Evolutionary conservation across 2,113 vertebrate genomes (phyloP).

Genomic region (Oriolus oriolus): DNA sequence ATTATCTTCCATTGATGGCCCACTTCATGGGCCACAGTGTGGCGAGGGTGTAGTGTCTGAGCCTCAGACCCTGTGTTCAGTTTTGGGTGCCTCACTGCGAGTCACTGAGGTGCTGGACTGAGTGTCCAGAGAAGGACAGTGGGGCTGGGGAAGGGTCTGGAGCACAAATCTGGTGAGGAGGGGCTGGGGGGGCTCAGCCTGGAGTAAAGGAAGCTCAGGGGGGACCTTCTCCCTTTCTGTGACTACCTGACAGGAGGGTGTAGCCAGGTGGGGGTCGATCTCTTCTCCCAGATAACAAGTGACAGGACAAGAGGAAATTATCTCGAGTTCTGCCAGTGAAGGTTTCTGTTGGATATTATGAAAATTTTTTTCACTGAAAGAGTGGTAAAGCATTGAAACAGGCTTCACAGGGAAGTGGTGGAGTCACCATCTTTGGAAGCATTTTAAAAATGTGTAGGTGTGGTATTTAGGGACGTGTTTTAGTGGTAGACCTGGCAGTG

Average conservation of each 20-base stretch:
- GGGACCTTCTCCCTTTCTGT: background rate
- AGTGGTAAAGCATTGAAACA: background rate
- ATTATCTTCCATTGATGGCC: background rate
- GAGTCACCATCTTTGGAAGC: background rate
- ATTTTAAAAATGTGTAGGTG: background rate
- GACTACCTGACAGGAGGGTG: background rate
- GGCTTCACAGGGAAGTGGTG: background rate
- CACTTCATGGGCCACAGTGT: background rate
- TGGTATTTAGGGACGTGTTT: background rate
- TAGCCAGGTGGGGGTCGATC: background rate
- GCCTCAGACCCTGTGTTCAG: too few relatives aligned
- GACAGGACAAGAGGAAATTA: background rate
- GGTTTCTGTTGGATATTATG: background rate
- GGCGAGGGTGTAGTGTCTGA: rapidly evolving
- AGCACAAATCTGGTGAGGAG: background rate
- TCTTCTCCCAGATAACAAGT: background rate
- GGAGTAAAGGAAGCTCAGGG: background rate
- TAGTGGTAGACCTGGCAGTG: background rate
- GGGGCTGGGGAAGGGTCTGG: background rate
- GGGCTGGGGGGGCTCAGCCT: background rate
- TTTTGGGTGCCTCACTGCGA: background rate
- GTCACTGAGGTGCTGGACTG: background rate
- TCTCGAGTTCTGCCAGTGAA: background rate
- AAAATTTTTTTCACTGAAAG: background rate
- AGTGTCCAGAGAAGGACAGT: background rate